Percentiles rank a stretch among this genome's conserved stretches.
These are phyloP conservation scores for Mesorhabditis spiculigera DNA, from an alignment of 2,888 invertebrate species.

Conservation along the genomic window DNA sequence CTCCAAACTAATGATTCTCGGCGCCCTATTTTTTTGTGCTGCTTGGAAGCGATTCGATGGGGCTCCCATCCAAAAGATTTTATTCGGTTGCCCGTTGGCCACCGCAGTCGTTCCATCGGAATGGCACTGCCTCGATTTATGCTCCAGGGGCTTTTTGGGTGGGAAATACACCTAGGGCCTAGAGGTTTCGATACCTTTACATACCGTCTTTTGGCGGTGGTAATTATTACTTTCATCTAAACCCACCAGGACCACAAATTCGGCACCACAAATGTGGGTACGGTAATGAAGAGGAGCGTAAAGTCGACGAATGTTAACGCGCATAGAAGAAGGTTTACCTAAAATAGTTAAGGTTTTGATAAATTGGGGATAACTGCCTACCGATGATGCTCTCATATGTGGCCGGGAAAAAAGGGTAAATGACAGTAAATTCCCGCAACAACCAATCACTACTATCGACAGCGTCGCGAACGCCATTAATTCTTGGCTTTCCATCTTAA, in stretches of 20 bases:
- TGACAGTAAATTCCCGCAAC: constrained; percentile 45
- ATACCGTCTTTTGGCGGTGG: not conserved
- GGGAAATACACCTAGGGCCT: too few species aligned
- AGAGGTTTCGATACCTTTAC: too few species aligned
- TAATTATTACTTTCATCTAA: not conserved
- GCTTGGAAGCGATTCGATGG: too few species aligned
- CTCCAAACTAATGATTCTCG: too few species aligned
- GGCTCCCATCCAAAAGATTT: too few species aligned
- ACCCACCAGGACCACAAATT: constrained; percentile 41
- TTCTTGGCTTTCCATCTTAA: constrained; percentile 37
- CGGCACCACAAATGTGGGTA: constrained; percentile 54
- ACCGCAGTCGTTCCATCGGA: too few species aligned
- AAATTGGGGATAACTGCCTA: constrained; percentile 15
- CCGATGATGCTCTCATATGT: constrained; percentile 44
- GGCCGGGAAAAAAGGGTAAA: constrained; percentile 44
- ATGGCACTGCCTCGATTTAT: too few species aligned
- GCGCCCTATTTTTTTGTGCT: too few species aligned
- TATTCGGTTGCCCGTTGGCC: too few species aligned
- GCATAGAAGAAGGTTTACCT: constrained; percentile 48
- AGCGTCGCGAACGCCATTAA: constrained; percentile 47
- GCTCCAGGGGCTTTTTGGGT: too few species aligned
- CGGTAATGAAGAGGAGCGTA: constrained; percentile 42
- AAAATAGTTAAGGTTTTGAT: constrained; percentile 6
- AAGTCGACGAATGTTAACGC: constrained; percentile 52
- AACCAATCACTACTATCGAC: constrained; percentile 41